Conservation (phyloP, 2,113 vertebrate genomes). For the Hyla sarda region DNA sequence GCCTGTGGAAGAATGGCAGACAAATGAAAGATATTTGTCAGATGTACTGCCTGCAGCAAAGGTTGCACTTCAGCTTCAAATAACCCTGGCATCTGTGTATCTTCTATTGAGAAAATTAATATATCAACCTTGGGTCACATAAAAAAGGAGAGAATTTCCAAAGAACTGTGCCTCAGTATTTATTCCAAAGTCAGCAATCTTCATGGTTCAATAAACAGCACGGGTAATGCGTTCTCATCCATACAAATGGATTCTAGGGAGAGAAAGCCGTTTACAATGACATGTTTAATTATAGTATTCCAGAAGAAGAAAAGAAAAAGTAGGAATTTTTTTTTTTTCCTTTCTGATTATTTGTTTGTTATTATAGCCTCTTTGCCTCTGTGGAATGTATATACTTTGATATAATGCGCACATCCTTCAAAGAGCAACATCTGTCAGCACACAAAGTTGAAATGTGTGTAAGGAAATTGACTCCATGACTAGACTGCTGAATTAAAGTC, state of each 20-base stretch:
- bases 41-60: constrained; percentile 65
- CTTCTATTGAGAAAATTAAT: constrained; percentile 59
- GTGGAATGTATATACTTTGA: constrained; percentile 43
- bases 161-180: constrained; percentile 57
- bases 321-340: neutral
- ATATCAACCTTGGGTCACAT: constrained; percentile 50
- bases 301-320: constrained; percentile 37
- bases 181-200: constrained; percentile 58
- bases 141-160: constrained; percentile 51
- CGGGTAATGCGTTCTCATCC: constrained; percentile 59
- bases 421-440: constrained; percentile 27
- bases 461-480: constrained; percentile 52
- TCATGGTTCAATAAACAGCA: constrained; percentile 53
- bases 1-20: constrained; percentile 52
- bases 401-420: constrained; percentile 48
- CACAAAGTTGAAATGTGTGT: constrained; percentile 52
- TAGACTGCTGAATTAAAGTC: constrained; percentile 34
- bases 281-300: constrained; percentile 56
- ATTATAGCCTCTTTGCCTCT: constrained; percentile 20
- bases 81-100: constrained; percentile 62
- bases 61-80: constrained; percentile 63
- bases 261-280: constrained; percentile 55
- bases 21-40: constrained; percentile 65
- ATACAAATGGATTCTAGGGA: constrained; percentile 60
- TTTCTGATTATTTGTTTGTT: constrained; percentile 39